Base-by-base conservation (phyloP, 1,140 invertebrate species). In the Himalopsyche phryganea region DNA sequence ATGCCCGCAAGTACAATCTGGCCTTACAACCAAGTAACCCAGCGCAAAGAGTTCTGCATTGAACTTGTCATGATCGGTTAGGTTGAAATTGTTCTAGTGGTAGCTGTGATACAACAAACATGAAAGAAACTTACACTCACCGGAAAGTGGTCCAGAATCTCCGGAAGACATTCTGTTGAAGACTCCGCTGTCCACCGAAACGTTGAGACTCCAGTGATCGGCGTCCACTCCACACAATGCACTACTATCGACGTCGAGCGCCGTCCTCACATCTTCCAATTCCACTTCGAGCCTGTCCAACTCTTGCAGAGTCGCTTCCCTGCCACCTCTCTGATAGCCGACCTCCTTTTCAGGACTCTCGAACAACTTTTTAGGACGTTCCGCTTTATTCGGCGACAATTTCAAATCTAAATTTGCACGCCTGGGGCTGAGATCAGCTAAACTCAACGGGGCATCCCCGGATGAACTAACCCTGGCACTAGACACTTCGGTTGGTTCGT, bases 141-240 rank as follows among this genome's bases (percentile, higher is more conserved):
- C 74, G 52, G 76, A 78, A 66, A 77, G 74, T 17, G 76, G 76
- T 19, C 75, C 76, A 18, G 76, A 78, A 61, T 78, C 76, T 50
- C 80, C 77, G 18, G 81, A 81, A 47, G 80, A 81, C 58, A 80
- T 80, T 50, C 81, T 78, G 57, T 79, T 79, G 66, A 77, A 81
- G 33, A 78, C 74, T 50, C 77, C 77, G 63, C 78, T 80, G 61
- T 82, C 81, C 63, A 72, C 77, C 17, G 76, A 78, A 36, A 76
- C 74, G 69, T 77, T 78, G 42, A 78, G 61, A 52, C 74, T 78
- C 75, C 76, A 77, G 63, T 75, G 75, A 58, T 77, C 76, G 1
- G 69, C 71, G 59, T 77, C 74, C 1, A 67, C 72, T 49, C 72
- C 62, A 36, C 75, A 74, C 28, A 78, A 52, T 13, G 74, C 75